Evolutionary conservation across 2,888 invertebrate genomes (phyloP).

Genomic region (Lithophane semibrunnea): DNA sequence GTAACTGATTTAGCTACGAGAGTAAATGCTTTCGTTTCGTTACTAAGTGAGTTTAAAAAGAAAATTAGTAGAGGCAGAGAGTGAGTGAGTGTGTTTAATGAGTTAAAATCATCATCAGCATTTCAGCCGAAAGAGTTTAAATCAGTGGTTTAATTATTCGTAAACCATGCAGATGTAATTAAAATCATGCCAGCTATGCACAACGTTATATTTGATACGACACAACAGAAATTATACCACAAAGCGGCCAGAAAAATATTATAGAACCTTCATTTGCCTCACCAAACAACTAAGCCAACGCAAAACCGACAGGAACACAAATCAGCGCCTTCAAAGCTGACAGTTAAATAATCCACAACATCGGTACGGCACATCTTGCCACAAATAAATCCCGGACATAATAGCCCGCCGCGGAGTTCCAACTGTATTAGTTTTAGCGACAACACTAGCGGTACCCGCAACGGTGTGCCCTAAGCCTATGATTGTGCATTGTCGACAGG

Average conservation of each 20-base stretch:
- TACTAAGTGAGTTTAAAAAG: too few relatives aligned
- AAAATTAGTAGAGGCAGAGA: too few relatives aligned
- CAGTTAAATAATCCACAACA: constrained; percentile 52
- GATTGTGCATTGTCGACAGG: constrained; percentile 66
- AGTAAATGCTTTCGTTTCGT: too few relatives aligned
- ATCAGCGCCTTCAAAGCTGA: constrained; percentile 36
- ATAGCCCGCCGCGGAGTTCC: constrained; percentile 68
- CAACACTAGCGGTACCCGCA: constrained; percentile 72
- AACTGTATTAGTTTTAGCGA: constrained; percentile 70
- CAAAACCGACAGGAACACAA: constrained; percentile 33
- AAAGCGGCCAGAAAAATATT: neutral
- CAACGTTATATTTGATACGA: neutral
- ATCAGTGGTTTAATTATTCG: neutral
- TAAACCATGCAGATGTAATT: neutral
- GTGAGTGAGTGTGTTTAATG: too few relatives aligned
- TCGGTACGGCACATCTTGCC: constrained; percentile 59
- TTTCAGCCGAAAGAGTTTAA: too few relatives aligned
- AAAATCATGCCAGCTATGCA: neutral
- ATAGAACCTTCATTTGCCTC: neutral
- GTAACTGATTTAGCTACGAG: neutral
- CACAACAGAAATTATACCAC: neutral
- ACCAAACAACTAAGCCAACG: neutral
- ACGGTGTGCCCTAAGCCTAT: constrained; percentile 70
- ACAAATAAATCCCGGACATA: constrained; percentile 62
- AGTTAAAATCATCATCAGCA: too few relatives aligned